Evolutionary conservation across 2,113 vertebrate genomes (phyloP), one percentile per base, ranked within the genome.

Genomic region (Zosterops hypoxanthus): DNA sequence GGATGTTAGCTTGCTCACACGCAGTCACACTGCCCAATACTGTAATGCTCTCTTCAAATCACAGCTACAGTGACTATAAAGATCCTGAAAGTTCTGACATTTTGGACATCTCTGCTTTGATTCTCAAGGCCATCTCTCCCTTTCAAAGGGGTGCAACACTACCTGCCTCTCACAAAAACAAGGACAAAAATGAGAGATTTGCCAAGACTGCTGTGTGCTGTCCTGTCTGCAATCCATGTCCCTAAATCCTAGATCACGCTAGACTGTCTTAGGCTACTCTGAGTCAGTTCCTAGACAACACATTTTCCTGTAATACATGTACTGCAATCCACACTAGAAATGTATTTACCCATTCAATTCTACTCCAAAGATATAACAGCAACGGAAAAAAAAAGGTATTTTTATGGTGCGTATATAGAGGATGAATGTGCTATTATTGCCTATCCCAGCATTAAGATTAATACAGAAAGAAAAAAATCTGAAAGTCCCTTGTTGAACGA

Each of bases 1-100:
- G 44, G 19, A 41, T 1, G 0, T 36, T 49, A 2, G 36, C 31
- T n/a, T 84, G 24, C 46, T 61, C 36, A 39, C 1, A 0, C 15
- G 28, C 28, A 41, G 23, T 68, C 26, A 17, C 39, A 46, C 3
- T 26, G 28, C 46, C 36, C 53, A 34, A 5, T 3, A 61, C 12
- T 15, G 24, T 10, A 46, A 68, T 0, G 21, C n/a, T 72, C 33
- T 53, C 50, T 52, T 79, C 41, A 72, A 87, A 28, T 57, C 63
- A 28, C 31, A 71, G 4, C 31, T 72, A 63, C 25, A 57, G 36
- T 13, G 26, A 44, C 49, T 44, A 77, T 6, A 61, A 64, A 52
- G 33, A 76, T 24, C 11, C 21, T 39, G 19, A 18, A 22, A 49
- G 18, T 28, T 65, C 23, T 26, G 14, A 22, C 24, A 52, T 36